Percentiles rank a stretch among this genome's conserved stretches.
These are phyloP conservation scores for Climacteris rufus DNA, from an alignment of 2,113 vertebrate species.

Conservation along the genomic window DNA sequence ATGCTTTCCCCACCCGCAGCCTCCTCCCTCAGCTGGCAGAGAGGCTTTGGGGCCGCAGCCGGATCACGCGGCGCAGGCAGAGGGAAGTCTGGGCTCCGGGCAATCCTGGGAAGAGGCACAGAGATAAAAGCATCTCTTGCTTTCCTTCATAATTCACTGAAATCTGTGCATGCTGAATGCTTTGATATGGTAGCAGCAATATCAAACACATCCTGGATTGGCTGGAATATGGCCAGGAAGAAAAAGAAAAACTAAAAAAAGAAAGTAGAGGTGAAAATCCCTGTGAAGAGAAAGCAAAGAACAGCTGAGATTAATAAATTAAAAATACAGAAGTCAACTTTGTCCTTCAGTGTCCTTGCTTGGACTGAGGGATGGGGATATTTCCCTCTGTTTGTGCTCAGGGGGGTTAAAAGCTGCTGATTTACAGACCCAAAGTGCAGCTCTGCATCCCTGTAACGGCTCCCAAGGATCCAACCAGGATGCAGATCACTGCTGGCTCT, in stretches of 20 bases:
- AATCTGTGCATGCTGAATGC: background rate
- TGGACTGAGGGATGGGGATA: background rate
- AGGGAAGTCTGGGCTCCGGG: background rate
- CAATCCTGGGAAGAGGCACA: background rate
- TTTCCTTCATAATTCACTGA: slow-evolving; percentile 2
- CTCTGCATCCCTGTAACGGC: background rate
- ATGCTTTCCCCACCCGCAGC: background rate
- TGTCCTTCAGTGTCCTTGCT: background rate
- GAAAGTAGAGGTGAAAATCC: background rate
- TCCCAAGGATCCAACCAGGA: background rate
- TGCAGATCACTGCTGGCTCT: background rate
- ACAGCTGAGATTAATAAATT: background rate
- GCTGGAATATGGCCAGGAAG: background rate
- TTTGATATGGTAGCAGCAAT: background rate
- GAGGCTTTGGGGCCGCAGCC: background rate
- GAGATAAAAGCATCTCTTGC: background rate
- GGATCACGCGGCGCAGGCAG: fast-evolving
- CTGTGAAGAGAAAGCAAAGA: background rate
- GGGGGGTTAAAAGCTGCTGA: background rate
- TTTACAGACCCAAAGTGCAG: background rate
- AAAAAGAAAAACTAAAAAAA: too few relatives aligned
- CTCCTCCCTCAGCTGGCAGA: fast-evolving
- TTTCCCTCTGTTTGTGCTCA: background rate
- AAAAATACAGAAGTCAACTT: background rate
- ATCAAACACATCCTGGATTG: background rate